Evolutionary conservation across 2,888 invertebrate species (phyloP).

Genomic region (Drosophila atroscutellata): DNA sequence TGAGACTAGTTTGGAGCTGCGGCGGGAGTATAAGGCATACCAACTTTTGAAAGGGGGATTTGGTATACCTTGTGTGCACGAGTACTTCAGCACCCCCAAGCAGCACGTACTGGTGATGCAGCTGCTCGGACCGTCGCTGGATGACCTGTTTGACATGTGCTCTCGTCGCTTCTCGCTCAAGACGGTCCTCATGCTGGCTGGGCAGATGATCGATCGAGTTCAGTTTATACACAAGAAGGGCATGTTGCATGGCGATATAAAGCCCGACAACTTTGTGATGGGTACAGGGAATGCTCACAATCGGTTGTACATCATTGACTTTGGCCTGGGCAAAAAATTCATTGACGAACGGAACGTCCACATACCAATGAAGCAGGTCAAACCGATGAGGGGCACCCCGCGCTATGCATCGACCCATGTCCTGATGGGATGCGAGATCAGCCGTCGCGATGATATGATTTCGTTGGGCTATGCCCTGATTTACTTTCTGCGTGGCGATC

Average conservation of each 20-base stretch:
- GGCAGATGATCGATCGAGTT: conserved; percentile 52
- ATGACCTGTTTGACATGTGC: conserved; percentile 40
- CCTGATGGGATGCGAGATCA: conserved; percentile 7
- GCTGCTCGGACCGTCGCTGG: conserved; percentile 55
- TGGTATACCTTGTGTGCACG: conserved; percentile 37
- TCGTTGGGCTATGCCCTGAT: conserved; percentile 52
- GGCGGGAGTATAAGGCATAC: conserved; percentile 32
- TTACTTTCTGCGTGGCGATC: conserved; percentile 47
- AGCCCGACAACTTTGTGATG: conserved; percentile 57
- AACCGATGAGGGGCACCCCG: conserved; percentile 40
- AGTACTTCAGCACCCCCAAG: accelerated
- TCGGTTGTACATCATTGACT: conserved; percentile 45
- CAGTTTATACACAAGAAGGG: conserved; percentile 28
- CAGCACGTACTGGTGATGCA: conserved; percentile 50
- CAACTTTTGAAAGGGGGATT: accelerated
- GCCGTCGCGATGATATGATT: conserved; percentile 66
- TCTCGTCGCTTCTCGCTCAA: conserved; percentile 46
- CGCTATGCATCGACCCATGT: conserved; percentile 52
- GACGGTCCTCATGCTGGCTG: conserved; percentile 54
- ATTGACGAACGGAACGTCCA: not conserved
- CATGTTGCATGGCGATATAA: conserved; percentile 55
- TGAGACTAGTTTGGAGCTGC: accelerated
- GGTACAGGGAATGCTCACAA: not conserved
- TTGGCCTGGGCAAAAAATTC: conserved; percentile 46
- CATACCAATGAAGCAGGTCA: not conserved